Evolutionary conservation across 2,888 invertebrate species (phyloP).

Genomic region (Altica lythri): DNA sequence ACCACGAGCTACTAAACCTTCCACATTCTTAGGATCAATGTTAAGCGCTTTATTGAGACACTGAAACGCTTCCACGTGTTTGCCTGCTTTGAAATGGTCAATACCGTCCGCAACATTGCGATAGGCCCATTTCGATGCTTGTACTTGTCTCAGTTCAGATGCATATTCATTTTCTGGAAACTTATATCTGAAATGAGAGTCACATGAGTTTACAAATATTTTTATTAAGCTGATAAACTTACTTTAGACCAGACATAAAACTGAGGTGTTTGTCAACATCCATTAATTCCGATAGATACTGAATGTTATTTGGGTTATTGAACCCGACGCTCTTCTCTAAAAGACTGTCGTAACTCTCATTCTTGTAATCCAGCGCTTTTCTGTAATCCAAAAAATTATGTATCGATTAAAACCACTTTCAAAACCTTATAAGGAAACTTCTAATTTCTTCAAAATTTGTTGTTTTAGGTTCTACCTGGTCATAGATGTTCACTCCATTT

Average conservation of each 20-base stretch:
- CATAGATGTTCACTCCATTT: not conserved
- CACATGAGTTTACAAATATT: conserved; percentile 1
- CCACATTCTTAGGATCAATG: conserved; percentile 90
- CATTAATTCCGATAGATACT: conserved; percentile 77
- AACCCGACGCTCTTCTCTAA: conserved; percentile 83
- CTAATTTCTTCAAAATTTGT: not conserved
- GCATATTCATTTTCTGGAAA: conserved; percentile 83
- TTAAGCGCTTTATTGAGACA: conserved; percentile 90
- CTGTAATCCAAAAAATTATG: conserved; percentile 58
- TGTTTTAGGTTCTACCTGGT: not conserved
- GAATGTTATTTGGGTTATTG: conserved; percentile 87
- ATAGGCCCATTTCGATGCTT: conserved; percentile 93
- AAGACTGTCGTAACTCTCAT: conserved; percentile 78
- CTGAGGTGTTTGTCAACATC: conserved; percentile 74
- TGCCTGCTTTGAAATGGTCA: conserved; percentile 89
- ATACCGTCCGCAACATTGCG: conserved; percentile 93
- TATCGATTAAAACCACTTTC: conserved; percentile 16
- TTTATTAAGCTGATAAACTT: conserved; percentile 44
- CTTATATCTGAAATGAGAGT: conserved; percentile 63
- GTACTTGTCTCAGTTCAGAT: conserved; percentile 81
- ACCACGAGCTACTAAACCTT: conserved; percentile 89
- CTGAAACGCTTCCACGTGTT: conserved; percentile 93
- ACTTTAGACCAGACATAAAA: conserved; percentile 74
- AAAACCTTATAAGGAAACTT: conserved; percentile 1
- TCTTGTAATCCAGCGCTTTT: conserved; percentile 80